phyloP scores from a whole-genome alignment of 2,113 vertebrate genomes.

The Cyprinodon variegatus region DNA sequence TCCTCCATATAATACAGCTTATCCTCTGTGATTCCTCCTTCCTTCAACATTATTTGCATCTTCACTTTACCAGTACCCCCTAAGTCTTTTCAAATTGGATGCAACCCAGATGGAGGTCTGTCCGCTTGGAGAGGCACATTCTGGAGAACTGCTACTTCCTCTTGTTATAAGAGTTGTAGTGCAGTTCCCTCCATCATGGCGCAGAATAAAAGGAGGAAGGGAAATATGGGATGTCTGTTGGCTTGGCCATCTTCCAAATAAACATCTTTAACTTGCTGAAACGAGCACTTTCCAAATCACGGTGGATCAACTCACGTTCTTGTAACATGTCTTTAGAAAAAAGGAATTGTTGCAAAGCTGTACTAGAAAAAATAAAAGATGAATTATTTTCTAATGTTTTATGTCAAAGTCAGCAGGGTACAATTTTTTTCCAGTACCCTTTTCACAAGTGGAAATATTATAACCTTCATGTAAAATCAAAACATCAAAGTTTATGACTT shows the following conservation, averaged over 20 bases:
- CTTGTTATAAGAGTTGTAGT: conserved; percentile 13
- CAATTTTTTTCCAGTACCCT: neutral
- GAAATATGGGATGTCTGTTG: conserved; percentile 3
- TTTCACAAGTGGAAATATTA: neutral
- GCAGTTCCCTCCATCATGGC: conserved; percentile 25
- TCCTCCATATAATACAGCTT: neutral
- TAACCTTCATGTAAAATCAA: conserved; percentile 20
- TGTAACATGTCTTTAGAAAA: neutral
- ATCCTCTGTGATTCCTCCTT: neutral
- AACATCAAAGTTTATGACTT: conserved; percentile 15
- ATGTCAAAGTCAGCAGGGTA: neutral
- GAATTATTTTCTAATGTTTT: neutral
- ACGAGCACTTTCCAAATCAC: neutral
- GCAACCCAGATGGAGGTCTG: conserved; percentile 33
- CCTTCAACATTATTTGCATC: conserved; percentile 22
- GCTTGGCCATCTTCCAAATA: neutral
- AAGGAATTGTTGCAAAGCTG: neutral
- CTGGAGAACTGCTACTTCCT: conserved; percentile 40
- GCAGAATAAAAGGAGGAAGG: neutral
- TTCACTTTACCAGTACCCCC: conserved; percentile 19
- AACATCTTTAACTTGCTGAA: neutral
- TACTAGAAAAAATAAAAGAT: neutral
- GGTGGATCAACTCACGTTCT: neutral
- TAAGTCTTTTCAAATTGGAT: conserved; percentile 41
- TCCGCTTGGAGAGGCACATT: conserved; percentile 29